Conservation (phyloP, 2,113 vertebrate species). For the Piliocolobus tephrosceles region DNA sequence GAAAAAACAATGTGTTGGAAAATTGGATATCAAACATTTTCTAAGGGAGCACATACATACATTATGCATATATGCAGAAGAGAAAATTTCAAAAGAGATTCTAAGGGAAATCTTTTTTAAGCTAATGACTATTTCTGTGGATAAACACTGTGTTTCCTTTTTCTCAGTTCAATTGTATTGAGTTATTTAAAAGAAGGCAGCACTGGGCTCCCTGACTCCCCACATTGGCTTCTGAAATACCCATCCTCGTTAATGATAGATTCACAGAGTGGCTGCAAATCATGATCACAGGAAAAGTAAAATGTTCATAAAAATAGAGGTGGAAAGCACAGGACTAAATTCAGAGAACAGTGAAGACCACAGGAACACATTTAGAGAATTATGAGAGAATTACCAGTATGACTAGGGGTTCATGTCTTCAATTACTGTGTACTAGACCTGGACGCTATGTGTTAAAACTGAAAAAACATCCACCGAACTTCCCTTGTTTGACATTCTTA, state of each 20-base stretch:
- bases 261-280: background rate
- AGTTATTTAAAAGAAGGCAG: background rate
- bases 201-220: background rate
- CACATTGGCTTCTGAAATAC: background rate
- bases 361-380: background rate
- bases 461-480: background rate
- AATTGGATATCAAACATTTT: slow-evolving; percentile 31
- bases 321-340: background rate
- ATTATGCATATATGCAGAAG: background rate
- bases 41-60: background rate
- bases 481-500: background rate
- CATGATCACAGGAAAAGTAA: slow-evolving; percentile 23
- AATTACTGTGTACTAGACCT: background rate
- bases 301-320: slow-evolving; percentile 4
- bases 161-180: background rate
- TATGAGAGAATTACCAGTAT: background rate
- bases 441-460: background rate
- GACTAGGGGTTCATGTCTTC: background rate
- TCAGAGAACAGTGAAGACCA: slow-evolving; percentile 19
- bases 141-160: background rate
- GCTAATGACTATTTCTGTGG: background rate
- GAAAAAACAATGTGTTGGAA: background rate
- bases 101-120: background rate
- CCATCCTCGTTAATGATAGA: background rate
- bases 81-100: background rate